Evolutionary conservation across 2,888 invertebrate species (phyloP), one percentile per base, ranked within the genome.

Genomic region (Pheosia tremula): DNA sequence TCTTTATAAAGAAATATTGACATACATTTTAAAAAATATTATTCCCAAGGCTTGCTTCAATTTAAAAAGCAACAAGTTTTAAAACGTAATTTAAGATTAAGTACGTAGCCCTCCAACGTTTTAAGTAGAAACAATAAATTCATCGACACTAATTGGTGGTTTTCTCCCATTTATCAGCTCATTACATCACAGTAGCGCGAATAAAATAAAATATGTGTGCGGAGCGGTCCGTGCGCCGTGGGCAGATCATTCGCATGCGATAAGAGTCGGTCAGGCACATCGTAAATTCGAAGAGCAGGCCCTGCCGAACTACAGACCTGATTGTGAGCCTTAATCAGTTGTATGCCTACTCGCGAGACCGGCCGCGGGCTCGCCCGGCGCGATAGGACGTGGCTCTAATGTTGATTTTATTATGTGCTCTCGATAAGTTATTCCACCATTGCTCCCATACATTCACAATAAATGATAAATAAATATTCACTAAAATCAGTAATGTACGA

Each of bases 71-170:
- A 85, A 76, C 66, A 64, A 86, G 86, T 86, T 88, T 86, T 80
- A 86, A 91, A 92, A 87, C 81, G 86, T 87, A 90, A 89, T 90
- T 88, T 87, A 84, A 91, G 90, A 92, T 91, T 91, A 90, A 90
- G 87, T 86, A 88, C 84, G 85, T 81, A 87, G 89, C 90, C 91
- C 93, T 91, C 92, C 93, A 90, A 91, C 91, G 91, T 88, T 92
- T 92, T 93, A 93, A 93, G 93, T 90, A 91, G 92, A 92, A 93
- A 93, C 93, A 93, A 93, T 93, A 93, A 93, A 93, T 93, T 93
- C 92, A 93, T 93, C 93, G 93, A 91, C 93, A 91, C 93, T 93
- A 93, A 93, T 93, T 93, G 93, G 93, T 93, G 93, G 93, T 93
- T 93, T 93, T 93, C 93, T 93, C 88, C 91, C 90, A 93, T 93